Evolutionary conservation across 1,140 invertebrate genomes (phyloP).

Genomic region (Aricia agestis): DNA sequence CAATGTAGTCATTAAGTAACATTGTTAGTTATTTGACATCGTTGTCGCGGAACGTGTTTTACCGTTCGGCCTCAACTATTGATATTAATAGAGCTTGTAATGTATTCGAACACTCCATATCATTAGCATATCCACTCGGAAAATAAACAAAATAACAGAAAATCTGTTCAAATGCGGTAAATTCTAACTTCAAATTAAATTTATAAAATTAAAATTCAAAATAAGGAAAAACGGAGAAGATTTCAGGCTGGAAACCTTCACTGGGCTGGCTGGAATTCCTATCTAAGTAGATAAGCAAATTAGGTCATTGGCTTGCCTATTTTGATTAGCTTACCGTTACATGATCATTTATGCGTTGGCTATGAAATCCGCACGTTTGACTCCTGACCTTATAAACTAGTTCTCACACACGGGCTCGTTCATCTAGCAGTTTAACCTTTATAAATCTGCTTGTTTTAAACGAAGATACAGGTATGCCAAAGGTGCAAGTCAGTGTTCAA

Average conservation of each 20-base stretch:
- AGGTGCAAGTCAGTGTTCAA: not conserved
- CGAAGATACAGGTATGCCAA: not conserved
- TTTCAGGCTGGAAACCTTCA: too few relatives aligned
- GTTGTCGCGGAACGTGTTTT: not conserved
- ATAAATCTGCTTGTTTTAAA: not conserved
- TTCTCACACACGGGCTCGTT: conserved; percentile 1
- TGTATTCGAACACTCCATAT: not conserved
- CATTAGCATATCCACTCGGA: not conserved
- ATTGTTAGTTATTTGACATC: conserved; percentile 1
- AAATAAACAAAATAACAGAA: not conserved
- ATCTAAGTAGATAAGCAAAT: not conserved
- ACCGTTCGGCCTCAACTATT: conserved; percentile 6
- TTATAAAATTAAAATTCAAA: too few relatives aligned
- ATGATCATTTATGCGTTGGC: not conserved
- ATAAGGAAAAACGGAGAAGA: too few relatives aligned
- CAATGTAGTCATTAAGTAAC: conserved; percentile 4
- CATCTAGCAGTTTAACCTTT: not conserved
- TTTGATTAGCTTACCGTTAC: conserved; percentile 19
- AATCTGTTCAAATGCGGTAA: too few relatives aligned
- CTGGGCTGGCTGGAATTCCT: too few relatives aligned
- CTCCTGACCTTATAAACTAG: conserved; percentile 6
- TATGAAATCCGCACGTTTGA: conserved; percentile 1
- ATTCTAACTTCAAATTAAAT: conserved; percentile 16
- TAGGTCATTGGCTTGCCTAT: conserved; percentile 18
- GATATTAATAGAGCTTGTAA: conserved; percentile 5